Conservation (phyloP, 2,888 invertebrate genomes). For the Aquatica leii region DNA sequence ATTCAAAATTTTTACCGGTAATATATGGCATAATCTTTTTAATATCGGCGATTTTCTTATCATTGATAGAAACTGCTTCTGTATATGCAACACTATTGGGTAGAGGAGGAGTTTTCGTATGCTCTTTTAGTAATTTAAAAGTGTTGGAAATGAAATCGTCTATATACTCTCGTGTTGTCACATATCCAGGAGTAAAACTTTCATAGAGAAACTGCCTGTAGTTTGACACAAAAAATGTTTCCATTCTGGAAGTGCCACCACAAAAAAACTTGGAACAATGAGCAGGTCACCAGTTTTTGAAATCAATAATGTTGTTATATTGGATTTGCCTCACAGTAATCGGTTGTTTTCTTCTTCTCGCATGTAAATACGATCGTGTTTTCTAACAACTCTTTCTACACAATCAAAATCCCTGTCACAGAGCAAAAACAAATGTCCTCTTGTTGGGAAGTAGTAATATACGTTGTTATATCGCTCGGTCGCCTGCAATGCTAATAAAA, state of each 20-base stretch:
- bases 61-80: slow-evolving; percentile 33
- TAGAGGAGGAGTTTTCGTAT: no score
- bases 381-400: slow-evolving; percentile 33
- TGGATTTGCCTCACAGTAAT: slow-evolving; percentile 30
- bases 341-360: slow-evolving; percentile 35
- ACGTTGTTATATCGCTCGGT: slow-evolving; percentile 35
- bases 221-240: background rate
- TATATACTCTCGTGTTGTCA: no score
- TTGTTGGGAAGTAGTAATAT: slow-evolving; percentile 37
- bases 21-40: slow-evolving; percentile 17
- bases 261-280: slow-evolving; percentile 2
- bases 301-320: slow-evolving; percentile 17
- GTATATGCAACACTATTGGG: slow-evolving; percentile 11
- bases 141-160: no score
- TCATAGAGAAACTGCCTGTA: background rate
- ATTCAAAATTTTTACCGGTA: no score
- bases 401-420: slow-evolving; percentile 40
- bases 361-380: slow-evolving; percentile 38
- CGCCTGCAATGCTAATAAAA: no score
- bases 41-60: slow-evolving; percentile 33
- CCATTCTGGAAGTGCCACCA: background rate
- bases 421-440: slow-evolving; percentile 39
- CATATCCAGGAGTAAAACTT: background rate
- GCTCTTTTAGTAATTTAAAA: no score
- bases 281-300: slow-evolving; percentile 15